Evolutionary conservation across 2,888 invertebrate species (phyloP).

Genomic region (Baccha elongata): DNA sequence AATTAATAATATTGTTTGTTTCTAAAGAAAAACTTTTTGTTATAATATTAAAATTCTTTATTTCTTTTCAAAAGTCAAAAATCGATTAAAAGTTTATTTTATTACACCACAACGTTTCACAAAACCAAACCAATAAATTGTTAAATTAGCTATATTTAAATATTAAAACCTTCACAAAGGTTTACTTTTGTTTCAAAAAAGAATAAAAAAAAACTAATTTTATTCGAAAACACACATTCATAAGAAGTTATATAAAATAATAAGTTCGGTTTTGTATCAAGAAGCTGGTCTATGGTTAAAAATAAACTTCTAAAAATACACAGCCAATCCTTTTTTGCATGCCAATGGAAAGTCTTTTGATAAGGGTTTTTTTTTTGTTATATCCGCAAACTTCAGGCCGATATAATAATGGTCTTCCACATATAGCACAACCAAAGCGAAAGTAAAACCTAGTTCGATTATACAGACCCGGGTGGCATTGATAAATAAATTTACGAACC

Average conservation of each 20-base stretch:
- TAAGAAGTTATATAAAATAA: no score
- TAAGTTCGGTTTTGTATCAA: neutral
- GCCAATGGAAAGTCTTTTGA: neutral
- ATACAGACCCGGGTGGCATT: constrained; percentile 28
- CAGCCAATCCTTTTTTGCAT: constrained; percentile 2
- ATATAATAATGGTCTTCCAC: constrained; percentile 18
- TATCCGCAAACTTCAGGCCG: constrained; percentile 24
- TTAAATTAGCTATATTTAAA: neutral
- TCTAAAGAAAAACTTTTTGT: no score
- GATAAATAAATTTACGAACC: constrained; percentile 65
- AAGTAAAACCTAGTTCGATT: constrained; percentile 24
- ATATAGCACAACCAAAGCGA: constrained; percentile 12
- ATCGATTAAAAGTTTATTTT: neutral
- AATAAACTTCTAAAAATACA: no score
- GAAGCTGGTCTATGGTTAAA: no score
- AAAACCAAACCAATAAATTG: neutral
- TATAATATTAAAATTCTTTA: no score
- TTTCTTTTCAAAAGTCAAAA: neutral
- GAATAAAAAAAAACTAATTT: neutral
- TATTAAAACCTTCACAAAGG: neutral
- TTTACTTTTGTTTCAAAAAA: neutral
- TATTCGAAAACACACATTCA: neutral
- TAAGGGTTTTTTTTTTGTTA: neutral
- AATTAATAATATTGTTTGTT: no score
- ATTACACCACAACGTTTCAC: no score